Percentiles rank a stretch among this genome's conserved stretches.
phyloP scores from a whole-genome alignment of 2,113 vertebrate genomes.

The Colaptes auratus region DNA sequence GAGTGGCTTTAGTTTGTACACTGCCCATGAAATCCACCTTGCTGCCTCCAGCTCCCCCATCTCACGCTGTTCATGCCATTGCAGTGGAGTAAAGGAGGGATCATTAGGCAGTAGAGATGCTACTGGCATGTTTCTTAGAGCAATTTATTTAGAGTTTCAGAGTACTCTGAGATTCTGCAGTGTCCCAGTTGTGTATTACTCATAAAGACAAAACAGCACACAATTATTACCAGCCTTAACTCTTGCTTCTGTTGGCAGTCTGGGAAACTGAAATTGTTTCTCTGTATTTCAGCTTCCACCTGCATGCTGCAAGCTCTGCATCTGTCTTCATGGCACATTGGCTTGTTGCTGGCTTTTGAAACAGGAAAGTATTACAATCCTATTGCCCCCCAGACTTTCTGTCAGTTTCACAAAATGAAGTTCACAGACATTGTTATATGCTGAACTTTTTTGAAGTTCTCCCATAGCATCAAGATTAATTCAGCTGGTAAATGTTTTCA shows the following conservation, averaged over 20 bases:
- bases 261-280: neutral
- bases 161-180: neutral
- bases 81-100: neutral
- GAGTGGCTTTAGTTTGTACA: neutral
- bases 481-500: neutral
- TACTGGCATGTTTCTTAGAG: neutral
- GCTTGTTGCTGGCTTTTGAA: neutral
- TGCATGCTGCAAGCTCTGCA: neutral
- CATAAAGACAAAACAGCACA: neutral
- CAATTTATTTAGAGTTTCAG: neutral
- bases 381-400: neutral
- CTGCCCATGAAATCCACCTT: neutral
- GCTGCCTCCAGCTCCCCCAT: neutral
- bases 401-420: neutral
- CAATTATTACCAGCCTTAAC: neutral
- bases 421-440: neutral
- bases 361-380: neutral
- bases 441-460: neutral
- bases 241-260: neutral
- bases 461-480: neutral
- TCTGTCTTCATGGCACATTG: neutral
- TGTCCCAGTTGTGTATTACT: neutral
- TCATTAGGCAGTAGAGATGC: rapidly evolving
- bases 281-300: neutral
- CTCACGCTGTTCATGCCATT: rapidly evolving